These are phyloP conservation scores for Drosophila ogumai DNA, from an alignment of 1,140 invertebrate genomes.

Conservation along the genomic window DNA sequence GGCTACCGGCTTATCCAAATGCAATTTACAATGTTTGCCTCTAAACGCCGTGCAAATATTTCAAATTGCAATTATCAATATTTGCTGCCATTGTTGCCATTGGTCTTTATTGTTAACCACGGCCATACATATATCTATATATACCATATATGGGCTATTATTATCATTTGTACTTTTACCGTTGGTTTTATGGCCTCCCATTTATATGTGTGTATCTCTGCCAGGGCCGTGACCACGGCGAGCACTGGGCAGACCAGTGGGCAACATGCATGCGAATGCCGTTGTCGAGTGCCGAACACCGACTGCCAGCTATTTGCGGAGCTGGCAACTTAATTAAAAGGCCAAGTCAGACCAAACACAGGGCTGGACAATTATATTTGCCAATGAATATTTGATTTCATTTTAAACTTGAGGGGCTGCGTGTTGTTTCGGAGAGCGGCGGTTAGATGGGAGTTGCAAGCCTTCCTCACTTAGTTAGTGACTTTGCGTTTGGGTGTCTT, in stretches of 20 bases:
- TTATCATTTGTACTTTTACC: constrained; percentile 58
- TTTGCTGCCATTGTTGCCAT: constrained; percentile 39
- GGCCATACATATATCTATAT: not conserved
- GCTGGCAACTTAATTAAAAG: constrained; percentile 57
- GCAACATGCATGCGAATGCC: constrained; percentile 35
- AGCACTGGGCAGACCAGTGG: constrained; percentile 10
- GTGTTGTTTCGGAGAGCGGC: not conserved
- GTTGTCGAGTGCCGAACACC: constrained; percentile 4
- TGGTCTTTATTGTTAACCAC: constrained; percentile 28
- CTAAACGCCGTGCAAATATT: constrained; percentile 44
- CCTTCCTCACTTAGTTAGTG: not conserved
- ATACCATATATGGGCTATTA: constrained; percentile 32
- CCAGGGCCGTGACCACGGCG: not conserved
- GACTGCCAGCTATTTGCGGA: constrained; percentile 40
- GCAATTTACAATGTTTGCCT: constrained; percentile 24
- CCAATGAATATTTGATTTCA: constrained; percentile 59
- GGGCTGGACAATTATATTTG: constrained; percentile 47
- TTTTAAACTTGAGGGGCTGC: constrained; percentile 18
- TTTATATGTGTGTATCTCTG: constrained; percentile 3
- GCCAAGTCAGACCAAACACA: constrained; percentile 24
- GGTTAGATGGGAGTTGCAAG: not conserved
- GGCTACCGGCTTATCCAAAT: constrained; percentile 26
- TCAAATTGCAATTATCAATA: constrained; percentile 44
- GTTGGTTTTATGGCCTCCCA: constrained; percentile 39
- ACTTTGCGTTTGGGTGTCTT: not conserved